phyloP scores from a whole-genome alignment of 2,113 vertebrate genomes.

The Stomatorhinus ivindoensis region DNA sequence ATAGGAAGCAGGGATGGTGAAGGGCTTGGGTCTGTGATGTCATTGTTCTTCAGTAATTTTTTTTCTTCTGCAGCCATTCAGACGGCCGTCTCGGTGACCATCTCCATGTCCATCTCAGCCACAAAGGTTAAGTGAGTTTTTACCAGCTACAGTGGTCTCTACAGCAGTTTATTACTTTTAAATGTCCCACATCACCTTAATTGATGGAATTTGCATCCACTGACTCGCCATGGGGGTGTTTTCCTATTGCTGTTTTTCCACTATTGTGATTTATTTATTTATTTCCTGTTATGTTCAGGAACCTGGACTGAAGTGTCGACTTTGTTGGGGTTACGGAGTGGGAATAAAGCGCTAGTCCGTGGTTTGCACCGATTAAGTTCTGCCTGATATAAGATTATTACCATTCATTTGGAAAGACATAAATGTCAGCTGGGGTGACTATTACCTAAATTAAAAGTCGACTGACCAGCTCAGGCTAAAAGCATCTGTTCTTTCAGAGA shows the following conservation, averaged over 20 bases:
- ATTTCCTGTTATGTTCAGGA: not conserved
- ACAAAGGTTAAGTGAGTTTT: constrained; percentile 20
- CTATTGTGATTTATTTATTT: not conserved
- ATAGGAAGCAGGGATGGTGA: not conserved
- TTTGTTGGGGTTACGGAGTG: not conserved
- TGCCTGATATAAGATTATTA: not conserved
- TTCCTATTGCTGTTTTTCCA: not conserved
- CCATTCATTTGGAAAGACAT: not conserved
- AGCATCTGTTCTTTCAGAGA: not conserved
- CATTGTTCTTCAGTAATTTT: not conserved
- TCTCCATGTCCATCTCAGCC: not conserved
- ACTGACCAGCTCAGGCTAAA: not conserved
- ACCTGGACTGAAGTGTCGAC: not conserved
- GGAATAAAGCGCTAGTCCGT: not conserved
- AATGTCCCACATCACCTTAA: not conserved
- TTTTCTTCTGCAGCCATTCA: not conserved
- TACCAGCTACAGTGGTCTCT: constrained; percentile 26
- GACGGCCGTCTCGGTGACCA: not conserved
- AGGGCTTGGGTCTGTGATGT: not conserved
- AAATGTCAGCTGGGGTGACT: not conserved
- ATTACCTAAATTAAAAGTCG: not conserved
- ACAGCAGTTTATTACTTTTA: not conserved
- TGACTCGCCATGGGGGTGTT: not conserved
- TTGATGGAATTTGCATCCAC: not conserved
- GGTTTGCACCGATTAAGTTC: not conserved